phyloP scores from a whole-genome alignment of 1,140 invertebrate species.

The Diachasma alloeum region DNA sequence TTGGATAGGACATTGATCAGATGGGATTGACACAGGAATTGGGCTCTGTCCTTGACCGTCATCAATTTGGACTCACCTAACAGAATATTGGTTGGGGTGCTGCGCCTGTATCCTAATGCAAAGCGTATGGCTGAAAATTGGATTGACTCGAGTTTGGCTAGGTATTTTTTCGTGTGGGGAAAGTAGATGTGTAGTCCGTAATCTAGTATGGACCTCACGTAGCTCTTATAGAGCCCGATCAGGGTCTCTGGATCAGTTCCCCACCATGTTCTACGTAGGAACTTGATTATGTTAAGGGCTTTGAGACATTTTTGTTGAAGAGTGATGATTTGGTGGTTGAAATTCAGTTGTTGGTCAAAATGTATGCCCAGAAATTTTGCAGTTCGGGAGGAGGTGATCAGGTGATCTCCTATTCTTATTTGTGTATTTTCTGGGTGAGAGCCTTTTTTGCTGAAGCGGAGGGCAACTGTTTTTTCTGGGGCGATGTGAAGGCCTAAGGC shows the following conservation, averaged over 20 bases:
- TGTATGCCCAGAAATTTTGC: slow-evolving; percentile 34
- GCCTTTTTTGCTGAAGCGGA: too few relatives aligned
- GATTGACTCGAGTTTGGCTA: neutral
- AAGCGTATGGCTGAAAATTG: slow-evolving; percentile 16
- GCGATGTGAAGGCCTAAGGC: neutral
- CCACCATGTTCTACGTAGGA: too few relatives aligned
- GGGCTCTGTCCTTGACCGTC: neutral
- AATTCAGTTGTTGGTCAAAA: too few relatives aligned
- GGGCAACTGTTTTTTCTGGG: neutral
- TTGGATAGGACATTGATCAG: neutral
- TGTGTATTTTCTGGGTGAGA: neutral
- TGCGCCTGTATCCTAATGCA: neutral
- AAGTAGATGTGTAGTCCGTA: slow-evolving; percentile 22
- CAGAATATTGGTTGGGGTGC: slow-evolving; percentile 1
- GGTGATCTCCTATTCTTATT: neutral
- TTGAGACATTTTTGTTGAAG: neutral
- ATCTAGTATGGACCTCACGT: slow-evolving; percentile 35
- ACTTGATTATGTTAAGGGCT: slow-evolving; percentile 20
- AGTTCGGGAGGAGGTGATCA: neutral
- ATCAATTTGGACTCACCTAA: neutral
- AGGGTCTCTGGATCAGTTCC: slow-evolving; percentile 30
- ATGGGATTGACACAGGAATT: neutral
- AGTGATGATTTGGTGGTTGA: neutral
- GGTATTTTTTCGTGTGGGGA: slow-evolving; percentile 23
- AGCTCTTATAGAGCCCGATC: slow-evolving; percentile 27